Percentiles rank a stretch among this genome's conserved stretches.
These are phyloP conservation scores for Rhodeus uyekii DNA, from an alignment of 2,797 vertebrate genomes.

Conservation along the genomic window DNA sequence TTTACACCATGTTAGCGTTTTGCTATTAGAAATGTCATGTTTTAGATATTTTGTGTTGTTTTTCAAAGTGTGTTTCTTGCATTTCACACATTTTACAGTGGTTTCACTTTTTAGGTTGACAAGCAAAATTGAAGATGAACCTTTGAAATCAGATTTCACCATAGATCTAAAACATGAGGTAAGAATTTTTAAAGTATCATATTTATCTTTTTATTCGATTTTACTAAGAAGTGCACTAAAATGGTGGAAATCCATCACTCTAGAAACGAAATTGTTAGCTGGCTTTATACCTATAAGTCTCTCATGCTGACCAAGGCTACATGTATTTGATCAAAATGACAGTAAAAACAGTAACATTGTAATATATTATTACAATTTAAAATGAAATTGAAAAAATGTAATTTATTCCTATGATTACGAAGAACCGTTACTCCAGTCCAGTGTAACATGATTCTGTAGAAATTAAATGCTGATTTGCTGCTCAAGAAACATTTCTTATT, in stretches of 20 bases:
- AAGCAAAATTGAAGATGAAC: conserved; percentile 84
- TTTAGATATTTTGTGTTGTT: neutral
- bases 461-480: neutral
- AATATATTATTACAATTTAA: no score
- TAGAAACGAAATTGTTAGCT: no score
- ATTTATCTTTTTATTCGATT: no score
- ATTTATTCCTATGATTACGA: no score
- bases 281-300: neutral
- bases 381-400: no score
- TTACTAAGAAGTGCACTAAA: no score
- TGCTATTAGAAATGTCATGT: neutral
- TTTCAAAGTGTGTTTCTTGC: neutral
- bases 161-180: conserved; percentile 99
- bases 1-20: neutral
- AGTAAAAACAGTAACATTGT: neutral
- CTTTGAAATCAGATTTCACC: conserved; percentile 94
- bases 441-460: neutral
- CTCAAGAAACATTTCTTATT: neutral
- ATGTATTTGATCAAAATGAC: neutral
- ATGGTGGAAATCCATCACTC: neutral
- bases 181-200: conserved; percentile 54
- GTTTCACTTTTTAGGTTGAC: conserved; percentile 81
- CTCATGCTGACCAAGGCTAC: neutral
- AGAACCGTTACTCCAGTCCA: neutral
- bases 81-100: neutral